Base-by-base conservation (phyloP, 2,113 vertebrate genomes). In the Pantherophis guttatus region DNA sequence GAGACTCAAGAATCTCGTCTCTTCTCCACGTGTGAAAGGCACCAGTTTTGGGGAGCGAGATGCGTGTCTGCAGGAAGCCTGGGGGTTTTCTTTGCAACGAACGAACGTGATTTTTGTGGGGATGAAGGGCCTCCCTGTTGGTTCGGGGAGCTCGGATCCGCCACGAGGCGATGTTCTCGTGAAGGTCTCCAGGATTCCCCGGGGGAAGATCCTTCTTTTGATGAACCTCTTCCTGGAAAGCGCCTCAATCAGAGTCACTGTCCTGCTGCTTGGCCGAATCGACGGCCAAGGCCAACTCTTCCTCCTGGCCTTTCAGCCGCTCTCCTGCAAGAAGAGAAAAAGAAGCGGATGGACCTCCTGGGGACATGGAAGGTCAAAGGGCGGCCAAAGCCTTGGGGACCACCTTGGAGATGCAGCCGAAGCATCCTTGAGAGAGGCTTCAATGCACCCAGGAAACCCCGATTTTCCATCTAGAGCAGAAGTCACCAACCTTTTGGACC, bases 251-350 rank as follows among this genome's bases (percentile, higher is more conserved):
- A 0, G 98, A 98, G 93, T 98, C 98, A 62, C 91, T 93, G 3
- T 97, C 96, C 0, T 97, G 97, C 52, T 55, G 91, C 88, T 95
- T 93, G 0, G 96, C 93, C 1, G 97, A 97, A 92, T 97, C 98
- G 2, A 98, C 98, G 0, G 93, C 98, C 55, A 8, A 96, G 0
- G 98, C 98, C 96, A 98, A 87, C 94, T 98, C 97, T 15, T 96
- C 97, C 95, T 98, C 98, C 4, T 97, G 98, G 95, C 98, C 98
- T 94, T 96, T 97, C 52, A 98, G 96, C 89, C 98, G 97, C 70
- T 98, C 98, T 17, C 98, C 98, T 98, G 94, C 1, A 94, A 85
- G 95, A 39, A 59, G 58, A 59, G 58, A 59, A 8, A 23, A 2
- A 24, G 3, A 19, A 53, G 52, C 7, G 19, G 44, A 86, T 2